These are phyloP conservation scores for Rhagoletis zephyria DNA, from an alignment of 1,140 invertebrate species.

Conservation along the genomic window DNA sequence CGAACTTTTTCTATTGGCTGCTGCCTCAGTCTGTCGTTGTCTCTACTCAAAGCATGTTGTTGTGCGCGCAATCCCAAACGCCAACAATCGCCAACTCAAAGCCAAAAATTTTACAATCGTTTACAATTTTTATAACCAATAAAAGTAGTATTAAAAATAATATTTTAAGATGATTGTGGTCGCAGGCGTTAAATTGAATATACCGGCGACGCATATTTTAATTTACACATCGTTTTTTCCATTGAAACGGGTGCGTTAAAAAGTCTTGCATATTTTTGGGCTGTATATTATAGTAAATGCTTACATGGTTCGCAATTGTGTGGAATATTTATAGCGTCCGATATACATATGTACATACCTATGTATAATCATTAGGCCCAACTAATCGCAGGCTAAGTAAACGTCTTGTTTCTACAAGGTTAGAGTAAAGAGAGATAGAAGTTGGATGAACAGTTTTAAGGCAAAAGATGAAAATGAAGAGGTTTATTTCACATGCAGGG, in stretches of 20 bases:
- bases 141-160: conserved; percentile 26
- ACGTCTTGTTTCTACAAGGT: no score
- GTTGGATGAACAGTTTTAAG: no score
- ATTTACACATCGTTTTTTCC: conserved; percentile 56
- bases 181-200: conserved; percentile 65
- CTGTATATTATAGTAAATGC: background rate
- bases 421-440: no score
- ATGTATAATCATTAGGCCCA: no score
- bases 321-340: no score
- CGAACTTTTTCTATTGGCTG: background rate
- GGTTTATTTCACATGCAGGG: no score
- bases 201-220: conserved; percentile 60
- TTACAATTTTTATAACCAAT: conserved; percentile 6
- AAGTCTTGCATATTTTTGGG: background rate
- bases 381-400: no score
- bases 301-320: background rate
- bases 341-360: no score
- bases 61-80: conserved; percentile 28
- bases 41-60: conserved; percentile 57
- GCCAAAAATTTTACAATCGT: conserved; percentile 41
- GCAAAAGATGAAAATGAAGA: no score
- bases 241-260: conserved; percentile 55
- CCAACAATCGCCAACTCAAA: conserved; percentile 27
- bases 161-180: conserved; percentile 65
- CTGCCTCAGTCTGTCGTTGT: conserved; percentile 53